A percentile compares a stretch with the other conserved stretches of the same genome.
Conservation (phyloP, 2,797 vertebrate species). For the Bucorvus abyssinicus region DNA sequence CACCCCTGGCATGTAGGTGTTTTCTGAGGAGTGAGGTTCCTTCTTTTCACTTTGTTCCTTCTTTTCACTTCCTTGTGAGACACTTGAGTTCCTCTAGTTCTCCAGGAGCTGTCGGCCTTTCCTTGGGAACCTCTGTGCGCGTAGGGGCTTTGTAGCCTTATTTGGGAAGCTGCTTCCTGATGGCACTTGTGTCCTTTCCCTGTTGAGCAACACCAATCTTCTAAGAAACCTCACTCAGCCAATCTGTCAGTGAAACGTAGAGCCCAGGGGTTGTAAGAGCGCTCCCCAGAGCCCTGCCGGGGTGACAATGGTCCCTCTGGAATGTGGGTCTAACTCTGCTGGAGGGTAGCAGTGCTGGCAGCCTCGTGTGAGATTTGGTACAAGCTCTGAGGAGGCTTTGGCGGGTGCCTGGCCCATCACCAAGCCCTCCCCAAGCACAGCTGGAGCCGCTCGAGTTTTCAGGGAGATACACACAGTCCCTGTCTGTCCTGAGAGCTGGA, state of each 20-base stretch:
- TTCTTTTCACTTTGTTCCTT: background rate
- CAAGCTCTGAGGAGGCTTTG: background rate
- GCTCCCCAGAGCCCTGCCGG: background rate
- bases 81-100: background rate
- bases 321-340: background rate
- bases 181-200: background rate
- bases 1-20: background rate
- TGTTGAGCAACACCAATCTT: background rate
- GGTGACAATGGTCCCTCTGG: accelerated
- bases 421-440: background rate
- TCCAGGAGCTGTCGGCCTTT: background rate
- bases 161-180: constrained; percentile 38
- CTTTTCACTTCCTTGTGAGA: background rate
- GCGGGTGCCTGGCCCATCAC: accelerated
- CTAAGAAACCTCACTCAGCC: background rate
- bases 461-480: background rate
- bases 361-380: background rate
- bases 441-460: background rate
- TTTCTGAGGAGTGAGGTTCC: background rate
- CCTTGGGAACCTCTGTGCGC: background rate
- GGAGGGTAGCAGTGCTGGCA: background rate
- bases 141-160: background rate
- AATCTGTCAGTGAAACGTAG: accelerated
- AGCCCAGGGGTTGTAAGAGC: background rate
- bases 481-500: background rate